Evolutionary conservation across 2,113 vertebrate genomes (phyloP), one percentile per base, ranked within the genome.

Genomic region (Aleadryas rufinucha): DNA sequence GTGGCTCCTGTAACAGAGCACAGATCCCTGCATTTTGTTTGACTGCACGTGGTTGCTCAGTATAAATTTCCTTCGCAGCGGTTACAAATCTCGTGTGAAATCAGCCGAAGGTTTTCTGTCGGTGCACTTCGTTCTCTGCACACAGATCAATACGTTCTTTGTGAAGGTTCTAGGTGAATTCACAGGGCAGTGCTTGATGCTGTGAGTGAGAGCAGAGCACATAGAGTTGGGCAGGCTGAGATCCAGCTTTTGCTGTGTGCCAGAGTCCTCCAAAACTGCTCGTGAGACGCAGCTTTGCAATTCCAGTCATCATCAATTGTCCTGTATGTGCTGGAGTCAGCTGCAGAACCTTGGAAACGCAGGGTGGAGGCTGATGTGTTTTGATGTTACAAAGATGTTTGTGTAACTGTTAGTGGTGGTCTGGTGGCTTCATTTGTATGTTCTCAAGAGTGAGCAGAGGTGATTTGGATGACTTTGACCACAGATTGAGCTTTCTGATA

Each of bases 81-180:
- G 37, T 53, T 53, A 21, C 54, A 68, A 68, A 68, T 42, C 12
- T 39, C 13, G 3, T 1, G 39, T 41, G n/a, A 53, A 72, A 65
- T 64, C 49, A 24, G 7, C 31, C 6, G 13, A 50, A 64, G 27
- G 9, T 16, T 69, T 79, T 37, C n/a, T 49, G 16, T 89, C 45
- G 0, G 0, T 49, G 14, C 4, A 3, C 52, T 74, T 86, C 0
- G 4, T 59, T 70, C 50, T 66, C 74, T 63, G 39, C 33, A 26
- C 21, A 7, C 31, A 33, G 26, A 35, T n/a, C 1, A 2, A 8
- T 41, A 6, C 0, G 0, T 37, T 65, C 37, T 56, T 74, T 75
- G 49, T 39, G 2, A 23, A 26, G 84, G 8, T 47, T 35, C 19
- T 45, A 9, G 70, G 9, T 83, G 28, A 76, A 54, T 33, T 59